Evolutionary conservation across 2,797 vertebrate genomes (phyloP).

Genomic region (Furcifer pardalis): DNA sequence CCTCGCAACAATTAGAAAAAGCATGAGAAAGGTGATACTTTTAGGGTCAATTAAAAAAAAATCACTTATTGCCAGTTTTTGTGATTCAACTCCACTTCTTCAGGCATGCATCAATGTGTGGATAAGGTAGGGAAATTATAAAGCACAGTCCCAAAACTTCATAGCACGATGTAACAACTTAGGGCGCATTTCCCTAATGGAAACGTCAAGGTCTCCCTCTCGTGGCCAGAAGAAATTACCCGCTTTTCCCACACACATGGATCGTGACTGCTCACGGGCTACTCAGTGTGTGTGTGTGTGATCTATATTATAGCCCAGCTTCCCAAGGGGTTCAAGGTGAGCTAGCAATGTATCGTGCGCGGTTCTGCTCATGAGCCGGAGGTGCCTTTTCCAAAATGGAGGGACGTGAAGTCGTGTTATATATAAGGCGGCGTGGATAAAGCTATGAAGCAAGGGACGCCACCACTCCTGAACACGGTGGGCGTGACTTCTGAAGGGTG

Average conservation of each 20-base stretch:
- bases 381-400: not conserved
- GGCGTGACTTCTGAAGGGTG: not conserved
- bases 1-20: too few relatives aligned
- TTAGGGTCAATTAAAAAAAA: too few relatives aligned
- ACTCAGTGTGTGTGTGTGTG: not conserved
- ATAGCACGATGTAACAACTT: too few relatives aligned
- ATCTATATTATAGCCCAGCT: not conserved
- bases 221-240: conserved; percentile 59
- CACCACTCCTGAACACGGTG: not conserved
- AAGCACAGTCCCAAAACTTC: too few relatives aligned
- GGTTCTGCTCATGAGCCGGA: not conserved
- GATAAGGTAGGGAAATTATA: too few relatives aligned
- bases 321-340: not conserved
- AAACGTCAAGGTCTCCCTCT: conserved; percentile 73
- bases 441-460: too few relatives aligned
- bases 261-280: not conserved
- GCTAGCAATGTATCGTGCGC: not conserved
- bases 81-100: too few relatives aligned
- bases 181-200: not conserved
- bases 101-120: too few relatives aligned
- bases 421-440: too few relatives aligned
- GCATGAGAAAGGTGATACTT: too few relatives aligned
- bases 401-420: not conserved
- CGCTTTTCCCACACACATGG: too few relatives aligned
- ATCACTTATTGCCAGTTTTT: too few relatives aligned